Evolutionary conservation across 2,797 vertebrate genomes (phyloP), one percentile per base, ranked within the genome.

Genomic region (Melopsittacus undulatus): DNA sequence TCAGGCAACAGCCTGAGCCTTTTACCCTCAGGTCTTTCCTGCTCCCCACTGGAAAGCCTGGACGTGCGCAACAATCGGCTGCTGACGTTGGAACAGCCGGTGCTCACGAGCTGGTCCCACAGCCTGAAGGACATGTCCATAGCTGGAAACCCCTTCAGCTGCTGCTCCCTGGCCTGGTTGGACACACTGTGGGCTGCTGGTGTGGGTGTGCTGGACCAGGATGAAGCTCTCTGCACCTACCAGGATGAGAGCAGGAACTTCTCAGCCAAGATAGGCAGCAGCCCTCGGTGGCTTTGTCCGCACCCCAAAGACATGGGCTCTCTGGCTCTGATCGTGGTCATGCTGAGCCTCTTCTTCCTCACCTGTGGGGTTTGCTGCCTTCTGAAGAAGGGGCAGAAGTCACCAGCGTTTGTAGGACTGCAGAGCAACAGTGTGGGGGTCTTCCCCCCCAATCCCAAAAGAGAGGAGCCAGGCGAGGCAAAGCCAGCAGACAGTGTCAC

Each of bases 161-260:
- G 97, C 30, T 98, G 97, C 57, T 90, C 87, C 0, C 83, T 97
- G 88, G 87, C 22, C 34, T 97, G 97, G 97, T 68, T 96, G 92
- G 76, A 96, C 29, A 1, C 7, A 10, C 85, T 97, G 80, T 79
- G 13, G 7, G 84, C 12, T 1, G 84, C 92, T 4, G 48, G 59
- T 0, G 84, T 94, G 79, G 87, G 43, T 7, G 32, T 97, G 82
- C 54, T 3, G 24, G 94, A 97, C 92, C 87, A 96, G 73, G 45
- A 30, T 2, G 22, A 78, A 34, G 43, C 93, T 29, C 40, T 29
- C 5, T 97, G 92, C 8, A 4, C 81, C 48, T 96, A 96, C 81
- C 56, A 8, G 63, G 75, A 52, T 2, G 30, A 23, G 7, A 45
- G 87, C 32, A 20, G 14, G 52, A 96, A 73, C 10, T 15, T 92